A percentile compares a stretch with the other conserved stretches of the same genome.
These are phyloP conservation scores for Geotrupes spiniger DNA, from an alignment of 2,888 invertebrate genomes.

Conservation along the genomic window DNA sequence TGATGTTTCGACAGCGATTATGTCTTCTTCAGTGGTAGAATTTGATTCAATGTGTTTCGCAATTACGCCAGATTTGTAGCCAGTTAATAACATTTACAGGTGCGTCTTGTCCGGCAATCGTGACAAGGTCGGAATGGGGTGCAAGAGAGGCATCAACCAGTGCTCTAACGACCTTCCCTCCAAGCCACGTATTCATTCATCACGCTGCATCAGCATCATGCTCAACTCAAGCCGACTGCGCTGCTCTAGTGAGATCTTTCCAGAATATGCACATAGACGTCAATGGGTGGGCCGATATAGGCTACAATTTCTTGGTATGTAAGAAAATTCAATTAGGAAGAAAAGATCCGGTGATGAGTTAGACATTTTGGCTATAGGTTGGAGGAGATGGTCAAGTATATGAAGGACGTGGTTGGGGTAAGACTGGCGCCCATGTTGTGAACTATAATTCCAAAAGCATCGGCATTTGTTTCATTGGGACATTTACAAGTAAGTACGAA, in stretches of 20 bases:
- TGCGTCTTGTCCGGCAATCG: conserved; percentile 23
- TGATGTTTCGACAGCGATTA: too few relatives aligned
- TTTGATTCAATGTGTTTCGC: too few relatives aligned
- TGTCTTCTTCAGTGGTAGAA: too few relatives aligned
- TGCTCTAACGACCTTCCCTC: conserved; percentile 23
- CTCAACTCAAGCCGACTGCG: conserved; percentile 40
- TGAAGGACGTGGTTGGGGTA: conserved; percentile 61
- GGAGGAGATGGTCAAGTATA: conserved; percentile 62
- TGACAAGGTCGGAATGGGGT: conserved; percentile 37
- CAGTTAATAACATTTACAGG: too few relatives aligned
- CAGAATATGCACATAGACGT: conserved; percentile 38
- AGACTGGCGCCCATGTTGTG: conserved; percentile 57
- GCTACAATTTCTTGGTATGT: conserved; percentile 36
- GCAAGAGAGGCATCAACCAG: conserved; percentile 21
- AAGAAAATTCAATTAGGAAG: background rate
- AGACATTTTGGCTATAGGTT: conserved; percentile 42
- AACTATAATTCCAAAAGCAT: conserved; percentile 59
- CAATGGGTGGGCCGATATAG: conserved; percentile 34
- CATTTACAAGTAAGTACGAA: conserved; percentile 13
- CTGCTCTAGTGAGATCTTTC: conserved; percentile 38
- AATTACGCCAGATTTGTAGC: too few relatives aligned
- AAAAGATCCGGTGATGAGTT: too few relatives aligned
- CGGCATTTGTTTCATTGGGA: conserved; percentile 53
- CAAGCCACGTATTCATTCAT: conserved; percentile 43
- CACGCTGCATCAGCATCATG: conserved; percentile 42